Base-by-base conservation (phyloP, 2,797 vertebrate species). In the Helostoma temminkii region DNA sequence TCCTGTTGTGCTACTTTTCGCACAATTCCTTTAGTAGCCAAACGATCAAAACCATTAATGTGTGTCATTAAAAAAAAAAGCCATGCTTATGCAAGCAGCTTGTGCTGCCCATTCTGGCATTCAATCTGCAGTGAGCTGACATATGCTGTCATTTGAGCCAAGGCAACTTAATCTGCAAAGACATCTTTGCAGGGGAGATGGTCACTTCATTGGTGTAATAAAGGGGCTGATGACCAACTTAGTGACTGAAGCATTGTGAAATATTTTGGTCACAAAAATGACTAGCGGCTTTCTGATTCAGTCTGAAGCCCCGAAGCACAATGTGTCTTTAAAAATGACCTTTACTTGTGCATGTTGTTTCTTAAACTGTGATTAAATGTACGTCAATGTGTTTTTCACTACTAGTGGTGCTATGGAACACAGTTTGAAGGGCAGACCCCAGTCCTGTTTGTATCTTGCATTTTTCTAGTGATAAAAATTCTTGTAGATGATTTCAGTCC, bases 111-210 rank as follows among this genome's bases (percentile, higher is more conserved):
- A 26, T 61, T 62, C 34, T 55, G 66, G 69, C 49, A 34, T 49
- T 36, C 71, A 56, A 77, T 73, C 79, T 65, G 81, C 74, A 71
- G 30, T 21, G 30, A 86, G 67, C 61, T 55, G 81, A 81, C 72
- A 75, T 57, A 53, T 26, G 18, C 47, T 48, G 39, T 76, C 50
- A 42, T 75, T 36, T 34, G 37, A 70, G 72, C 53, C n/a, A 28
- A 70, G 43, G 73, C 50, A 28, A 47, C 25, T 53, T 57, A 53
- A 68, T 78, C 69, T 60, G 71, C 42, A 73, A 66, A 75, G 54
- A 59, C 22, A 19, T 71, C 67, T 56, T 37, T 36, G 61, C 50
- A 52, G 71, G 41, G n/a, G 30, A 71, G 56, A 58, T 41, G 36
- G 77, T 54, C 50, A 58, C 49, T 70, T 67, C n/a, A 52, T 16